Base-by-base conservation (phyloP, 2,797 vertebrate species). In the Tapera naevia region DNA sequence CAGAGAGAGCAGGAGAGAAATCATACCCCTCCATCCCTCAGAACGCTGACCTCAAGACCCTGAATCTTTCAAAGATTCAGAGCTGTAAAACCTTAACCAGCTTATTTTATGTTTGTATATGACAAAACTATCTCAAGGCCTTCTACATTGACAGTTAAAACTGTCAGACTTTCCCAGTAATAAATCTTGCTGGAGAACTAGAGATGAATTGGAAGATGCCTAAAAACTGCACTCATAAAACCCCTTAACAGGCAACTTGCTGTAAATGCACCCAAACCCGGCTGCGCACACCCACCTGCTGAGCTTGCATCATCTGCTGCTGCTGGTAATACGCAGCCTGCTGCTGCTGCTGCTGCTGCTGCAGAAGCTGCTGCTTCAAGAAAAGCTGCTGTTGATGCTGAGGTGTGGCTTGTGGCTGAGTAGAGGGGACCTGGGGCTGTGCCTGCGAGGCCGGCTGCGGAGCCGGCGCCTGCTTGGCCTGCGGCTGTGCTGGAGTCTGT, bases 371-470 rank as follows among this genome's bases (percentile, higher is more conserved):
- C 89, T 98, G 98, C 96, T 99, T 99, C 84, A 99, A 97, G 95
- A 99, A 98, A 64, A 99, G 97, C 83, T 98, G 98, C 91, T 99
- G 98, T 70, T 99, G 98, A 92, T 99, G 98, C 93, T 98, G 99
- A 56, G 99, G 97, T 3, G 98, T 98, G 78, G 98, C 97, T 96
- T 98, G 98, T 10, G 98, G 96, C 72, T 98, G 98, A 13, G 95
- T 58, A 16, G 98, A 95, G 35, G 98, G 94, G 86, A 86, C 97
- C 82, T 98, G 98, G 39, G 97, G 83, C 39, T 98, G 95, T 7
- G 97, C 90, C 22, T 97, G 96, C 2, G 97, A 89, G 5, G 96
- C 37, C 39, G 96, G 98, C 95, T 92, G 98, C 1, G 97, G 91
- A 10, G 98, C 66, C 1, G 93, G 46, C 0, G 76, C 88, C 5